These are phyloP conservation scores for Tauraco hartlaubi DNA, from an alignment of 2,797 vertebrate species.

Conservation along the genomic window DNA sequence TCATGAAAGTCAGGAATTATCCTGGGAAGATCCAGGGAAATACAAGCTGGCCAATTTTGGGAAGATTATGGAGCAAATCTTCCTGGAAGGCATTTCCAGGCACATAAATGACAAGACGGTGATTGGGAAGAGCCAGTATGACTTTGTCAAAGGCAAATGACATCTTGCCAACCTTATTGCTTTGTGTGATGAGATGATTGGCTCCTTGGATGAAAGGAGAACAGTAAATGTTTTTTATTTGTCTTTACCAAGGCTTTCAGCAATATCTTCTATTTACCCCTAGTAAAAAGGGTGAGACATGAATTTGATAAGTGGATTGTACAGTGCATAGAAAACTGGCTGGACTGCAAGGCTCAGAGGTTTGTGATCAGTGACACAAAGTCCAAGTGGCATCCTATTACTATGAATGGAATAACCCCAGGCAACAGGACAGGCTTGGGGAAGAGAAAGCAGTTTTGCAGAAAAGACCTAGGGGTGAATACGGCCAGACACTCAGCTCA, in stretches of 20 bases:
- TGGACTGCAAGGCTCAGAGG: neutral
- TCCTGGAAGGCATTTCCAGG: neutral
- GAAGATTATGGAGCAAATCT: neutral
- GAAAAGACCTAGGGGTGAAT: neutral
- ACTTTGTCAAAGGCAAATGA: neutral
- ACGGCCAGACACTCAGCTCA: neutral
- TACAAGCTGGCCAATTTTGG: neutral
- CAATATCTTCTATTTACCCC: neutral
- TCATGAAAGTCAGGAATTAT: neutral
- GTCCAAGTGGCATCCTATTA: neutral
- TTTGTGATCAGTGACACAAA: neutral
- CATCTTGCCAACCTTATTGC: neutral
- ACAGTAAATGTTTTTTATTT: neutral
- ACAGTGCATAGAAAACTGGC: neutral
- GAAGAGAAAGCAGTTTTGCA: neutral
- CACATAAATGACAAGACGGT: neutral
- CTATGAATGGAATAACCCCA: neutral
- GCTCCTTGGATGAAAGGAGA: neutral
- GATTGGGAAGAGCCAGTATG: neutral
- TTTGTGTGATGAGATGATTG: neutral
- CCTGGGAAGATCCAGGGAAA: neutral
- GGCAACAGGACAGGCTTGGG: neutral
- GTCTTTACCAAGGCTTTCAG: neutral
- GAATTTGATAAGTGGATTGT: neutral
- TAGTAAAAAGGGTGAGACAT: neutral